Base-by-base conservation (phyloP, 2,113 vertebrate genomes). In the Platichthys flesus region DNA sequence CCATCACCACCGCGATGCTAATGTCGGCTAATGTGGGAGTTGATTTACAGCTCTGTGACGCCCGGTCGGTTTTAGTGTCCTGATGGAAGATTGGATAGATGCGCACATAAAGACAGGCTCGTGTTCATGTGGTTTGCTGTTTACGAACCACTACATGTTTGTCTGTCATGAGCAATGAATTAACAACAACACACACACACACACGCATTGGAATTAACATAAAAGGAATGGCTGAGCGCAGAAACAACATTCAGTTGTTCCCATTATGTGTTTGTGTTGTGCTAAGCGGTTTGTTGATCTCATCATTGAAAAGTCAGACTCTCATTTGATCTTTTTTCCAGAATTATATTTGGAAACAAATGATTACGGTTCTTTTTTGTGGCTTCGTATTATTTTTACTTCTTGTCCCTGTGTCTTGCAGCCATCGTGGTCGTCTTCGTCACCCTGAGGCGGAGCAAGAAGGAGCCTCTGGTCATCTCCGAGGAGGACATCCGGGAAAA, bases 401-500 rank as follows among this genome's bases (percentile, higher is more conserved):
- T 20, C 51, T 18, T 5, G 4, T 31, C 26, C 14, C 0, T 72
- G 14, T 62, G 35, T 79, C 23, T 81, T 60, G 18, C 90, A 99
- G 98, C 96, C 5, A 98, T 99, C 45, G 97, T 98, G 56, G 96
- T 99, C 49, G 95, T 99, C 78, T 99, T 99, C 84, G 90, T 99
- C 88, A 98, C 97, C 0, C 85, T 99, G 88, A 94, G 96, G 74
- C 95, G 95, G 31, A 96, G 96, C 87, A 98, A 98, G 81, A 99
- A 99, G 66, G 97, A 98, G 74, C 96, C 97, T 0, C 93, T 99
- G 37, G 97, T 99, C 78, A 96, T 99, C 84, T 97, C 98, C 0
- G 96, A 98, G 68, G 98, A 99, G 89, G 98, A 99, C 0, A 93
- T 99, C 9, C 86, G 98, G 35, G 98, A 99, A 93, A 99, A 99